Base-by-base conservation (phyloP, 2,888 invertebrate species). In the Dryadula phaetusa region DNA sequence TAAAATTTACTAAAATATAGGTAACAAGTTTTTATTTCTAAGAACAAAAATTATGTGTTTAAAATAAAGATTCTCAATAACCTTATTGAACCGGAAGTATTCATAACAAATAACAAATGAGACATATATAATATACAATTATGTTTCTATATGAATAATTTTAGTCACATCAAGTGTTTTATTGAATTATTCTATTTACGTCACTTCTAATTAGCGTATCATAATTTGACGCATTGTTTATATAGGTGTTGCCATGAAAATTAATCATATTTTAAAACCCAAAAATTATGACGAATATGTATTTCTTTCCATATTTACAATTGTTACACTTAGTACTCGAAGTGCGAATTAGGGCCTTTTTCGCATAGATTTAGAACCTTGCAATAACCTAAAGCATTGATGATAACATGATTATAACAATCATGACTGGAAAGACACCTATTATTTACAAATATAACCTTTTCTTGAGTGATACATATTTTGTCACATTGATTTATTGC, bases 141-240 rank as follows among this genome's bases (percentile, higher is more conserved):
- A 16, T 28, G 3, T 6, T 34, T 10, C 0, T 16, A n/a, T n/a
- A n/a, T n/a, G n/a, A 37, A 40, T 28, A 10, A n/a, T 34, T 5
- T 49, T 0, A 25, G 44, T 32, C 16, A 58, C 25, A 44, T 16
- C 37, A 56, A 58, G 49, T 65, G 49, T 44, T 44, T 18, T 10
- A 53, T 28, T 64, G 44, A 64, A 52, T 44, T 58, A 64, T 70
- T 64, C 56, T 22, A 44, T 58, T 64, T 70, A 25, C 64, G 64
- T 70, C 67, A 64, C 52, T 64, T 42, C 16, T 5, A 63, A 60
- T 60, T 28, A 47, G 40, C 22, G 20, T 37, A 5, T 37, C 25
- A 46, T 6, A 16, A 42, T 1, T 2, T 44, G 54, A 54, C 54
- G 20, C 0, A 60, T 18, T 28, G 42, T 60, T 44, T 60, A 7